A percentile compares a stretch with the other conserved stretches of the same genome.
Conservation (phyloP, 2,113 vertebrate species). For the Callipepla californica region DNA sequence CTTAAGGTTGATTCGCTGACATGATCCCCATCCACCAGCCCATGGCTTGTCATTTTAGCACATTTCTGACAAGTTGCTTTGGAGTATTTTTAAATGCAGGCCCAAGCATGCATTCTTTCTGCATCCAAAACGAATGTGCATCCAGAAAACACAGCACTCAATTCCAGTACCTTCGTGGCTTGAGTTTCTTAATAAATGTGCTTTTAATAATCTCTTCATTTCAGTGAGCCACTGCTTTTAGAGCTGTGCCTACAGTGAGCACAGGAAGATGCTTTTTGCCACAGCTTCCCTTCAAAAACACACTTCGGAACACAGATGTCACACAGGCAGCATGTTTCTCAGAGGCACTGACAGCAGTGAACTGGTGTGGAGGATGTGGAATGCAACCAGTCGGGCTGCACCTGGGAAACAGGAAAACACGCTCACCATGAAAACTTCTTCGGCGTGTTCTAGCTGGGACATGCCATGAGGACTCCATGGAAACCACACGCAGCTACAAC, state of each 20-base stretch:
- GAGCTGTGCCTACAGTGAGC: neutral
- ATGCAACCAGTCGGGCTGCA: neutral
- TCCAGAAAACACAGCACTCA: neutral
- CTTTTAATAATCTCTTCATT: neutral
- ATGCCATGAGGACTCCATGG: neutral
- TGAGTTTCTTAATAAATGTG: neutral
- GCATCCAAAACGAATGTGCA: neutral
- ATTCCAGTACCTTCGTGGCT: neutral
- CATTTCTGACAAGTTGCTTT: slow-evolving; percentile 12
- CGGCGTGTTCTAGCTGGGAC: neutral
- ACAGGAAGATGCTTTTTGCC: neutral
- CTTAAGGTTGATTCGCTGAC: slow-evolving; percentile 50
- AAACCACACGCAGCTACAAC: neutral
- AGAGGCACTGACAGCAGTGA: neutral
- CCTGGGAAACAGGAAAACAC: neutral
- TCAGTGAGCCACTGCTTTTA: neutral
- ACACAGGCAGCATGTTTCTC: neutral
- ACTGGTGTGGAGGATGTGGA: neutral
- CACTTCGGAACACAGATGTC: neutral
- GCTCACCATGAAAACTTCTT: neutral
- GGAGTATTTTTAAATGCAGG: slow-evolving; percentile 9
- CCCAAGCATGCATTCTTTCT: neutral
- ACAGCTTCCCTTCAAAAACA: neutral
- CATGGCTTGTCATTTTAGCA: neutral
- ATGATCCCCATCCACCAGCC: neutral